These are phyloP conservation scores for Aphidius gifuensis DNA, from an alignment of 1,140 invertebrate genomes.

Conservation along the genomic window DNA sequence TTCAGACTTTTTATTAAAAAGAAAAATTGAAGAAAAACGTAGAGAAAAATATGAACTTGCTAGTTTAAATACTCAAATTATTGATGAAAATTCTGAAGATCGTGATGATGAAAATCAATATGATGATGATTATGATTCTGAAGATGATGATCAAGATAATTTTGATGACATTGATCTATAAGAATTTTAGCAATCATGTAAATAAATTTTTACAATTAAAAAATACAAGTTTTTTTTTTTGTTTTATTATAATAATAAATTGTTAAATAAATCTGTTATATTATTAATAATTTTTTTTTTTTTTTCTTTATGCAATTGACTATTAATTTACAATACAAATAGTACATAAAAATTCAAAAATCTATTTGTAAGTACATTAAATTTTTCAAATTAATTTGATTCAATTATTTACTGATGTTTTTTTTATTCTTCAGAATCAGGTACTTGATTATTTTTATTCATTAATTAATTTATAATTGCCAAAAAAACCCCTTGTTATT, in stretches of 20 bases:
- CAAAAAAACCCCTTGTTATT: neutral
- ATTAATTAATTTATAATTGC: neutral
- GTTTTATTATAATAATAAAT: neutral
- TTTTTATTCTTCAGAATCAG: too few species aligned
- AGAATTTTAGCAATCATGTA: neutral
- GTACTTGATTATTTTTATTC: too few species aligned
- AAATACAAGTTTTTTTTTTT: neutral
- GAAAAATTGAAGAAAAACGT: conserved; percentile 22
- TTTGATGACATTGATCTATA: neutral
- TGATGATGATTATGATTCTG: neutral
- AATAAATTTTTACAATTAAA: too few species aligned
- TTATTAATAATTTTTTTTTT: too few species aligned
- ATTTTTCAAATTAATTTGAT: too few species aligned
- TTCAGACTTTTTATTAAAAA: conserved; percentile 30
- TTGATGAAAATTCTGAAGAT: neutral
- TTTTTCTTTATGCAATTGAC: too few species aligned
- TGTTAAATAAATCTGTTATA: neutral
- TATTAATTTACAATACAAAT: too few species aligned
- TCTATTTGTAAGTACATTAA: too few species aligned
- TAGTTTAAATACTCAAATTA: neutral
- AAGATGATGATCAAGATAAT: neutral
- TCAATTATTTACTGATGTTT: too few species aligned
- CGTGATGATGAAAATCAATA: neutral
- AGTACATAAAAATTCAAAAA: too few species aligned
- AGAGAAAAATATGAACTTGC: neutral